Evolutionary conservation across 2,888 invertebrate genomes (phyloP).

Genomic region (Amphipyra berbera): DNA sequence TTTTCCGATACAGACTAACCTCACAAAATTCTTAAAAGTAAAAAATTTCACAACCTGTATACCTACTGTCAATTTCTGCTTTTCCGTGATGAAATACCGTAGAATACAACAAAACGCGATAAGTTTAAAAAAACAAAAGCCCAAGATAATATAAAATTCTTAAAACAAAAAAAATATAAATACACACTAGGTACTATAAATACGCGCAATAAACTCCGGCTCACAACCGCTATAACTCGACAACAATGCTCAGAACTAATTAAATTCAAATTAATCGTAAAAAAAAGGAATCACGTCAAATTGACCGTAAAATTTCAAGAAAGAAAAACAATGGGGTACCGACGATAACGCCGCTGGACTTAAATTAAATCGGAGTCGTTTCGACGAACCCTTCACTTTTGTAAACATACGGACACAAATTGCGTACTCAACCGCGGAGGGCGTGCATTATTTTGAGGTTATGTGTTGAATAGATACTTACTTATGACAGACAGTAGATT

Average conservation of each 20-base stretch:
- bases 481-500: no score
- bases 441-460: neutral
- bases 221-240: conserved; percentile 56
- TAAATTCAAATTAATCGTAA: conserved; percentile 87
- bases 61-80: no score
- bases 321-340: conserved; percentile 88
- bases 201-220: conserved; percentile 34
- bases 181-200: conserved; percentile 33
- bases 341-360: conserved; percentile 86
- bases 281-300: conserved; percentile 87
- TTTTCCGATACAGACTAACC: no score
- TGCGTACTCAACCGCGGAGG: neutral
- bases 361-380: conserved; percentile 88
- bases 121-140: no score
- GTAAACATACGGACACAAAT: conserved; percentile 66
- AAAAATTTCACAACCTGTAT: no score
- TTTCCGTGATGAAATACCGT: no score
- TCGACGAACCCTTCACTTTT: conserved; percentile 85
- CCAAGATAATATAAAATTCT: neutral
- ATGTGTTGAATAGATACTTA: no score
- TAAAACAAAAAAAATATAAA: conserved; percentile 16
- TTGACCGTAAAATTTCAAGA: conserved; percentile 88
- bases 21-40: no score
- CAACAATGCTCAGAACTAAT: conserved; percentile 82
- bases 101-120: no score